A percentile compares a stretch with the other conserved stretches of the same genome.
Evolutionary conservation across 2,113 vertebrate species (phyloP).

Genomic region (Myotis lucifugus): DNA sequence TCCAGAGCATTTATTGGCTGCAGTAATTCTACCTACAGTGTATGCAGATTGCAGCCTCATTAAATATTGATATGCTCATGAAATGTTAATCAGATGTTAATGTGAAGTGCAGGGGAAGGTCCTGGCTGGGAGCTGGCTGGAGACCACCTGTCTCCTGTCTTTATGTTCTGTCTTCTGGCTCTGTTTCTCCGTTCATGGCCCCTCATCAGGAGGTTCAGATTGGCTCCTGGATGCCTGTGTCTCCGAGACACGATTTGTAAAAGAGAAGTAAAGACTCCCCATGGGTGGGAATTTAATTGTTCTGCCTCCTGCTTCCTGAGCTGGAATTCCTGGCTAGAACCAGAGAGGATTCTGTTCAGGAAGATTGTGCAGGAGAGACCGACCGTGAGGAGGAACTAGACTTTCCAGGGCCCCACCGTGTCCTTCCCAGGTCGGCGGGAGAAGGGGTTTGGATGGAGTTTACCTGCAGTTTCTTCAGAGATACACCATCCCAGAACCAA

Average conservation of each 20-base stretch:
- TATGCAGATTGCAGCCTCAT: conserved; percentile 80
- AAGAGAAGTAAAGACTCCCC: not conserved
- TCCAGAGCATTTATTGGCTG: conserved; percentile 82
- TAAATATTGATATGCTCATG: conserved; percentile 84
- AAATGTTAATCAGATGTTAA: conserved; percentile 84
- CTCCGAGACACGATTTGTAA: not conserved
- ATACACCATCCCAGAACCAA: not conserved
- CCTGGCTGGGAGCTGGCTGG: not conserved
- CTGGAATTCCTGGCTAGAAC: not conserved
- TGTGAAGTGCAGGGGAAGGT: conserved; percentile 72
- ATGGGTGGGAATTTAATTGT: not conserved
- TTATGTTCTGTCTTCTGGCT: not conserved
- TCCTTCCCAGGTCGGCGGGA: not conserved
- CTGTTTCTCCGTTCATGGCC: not conserved
- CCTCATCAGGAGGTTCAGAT: not conserved
- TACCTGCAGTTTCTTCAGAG: not conserved
- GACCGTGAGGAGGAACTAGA: fast-evolving
- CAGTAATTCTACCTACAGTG: conserved; percentile 79
- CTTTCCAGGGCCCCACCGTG: not conserved
- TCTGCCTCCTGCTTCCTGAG: not conserved
- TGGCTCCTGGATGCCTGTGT: not conserved
- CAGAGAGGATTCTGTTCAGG: not conserved
- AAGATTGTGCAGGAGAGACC: not conserved
- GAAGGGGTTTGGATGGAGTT: not conserved
- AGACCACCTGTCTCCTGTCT: conserved; percentile 48